phyloP scores from a whole-genome alignment of 2,113 vertebrate species.

The Oceanites oceanicus region DNA sequence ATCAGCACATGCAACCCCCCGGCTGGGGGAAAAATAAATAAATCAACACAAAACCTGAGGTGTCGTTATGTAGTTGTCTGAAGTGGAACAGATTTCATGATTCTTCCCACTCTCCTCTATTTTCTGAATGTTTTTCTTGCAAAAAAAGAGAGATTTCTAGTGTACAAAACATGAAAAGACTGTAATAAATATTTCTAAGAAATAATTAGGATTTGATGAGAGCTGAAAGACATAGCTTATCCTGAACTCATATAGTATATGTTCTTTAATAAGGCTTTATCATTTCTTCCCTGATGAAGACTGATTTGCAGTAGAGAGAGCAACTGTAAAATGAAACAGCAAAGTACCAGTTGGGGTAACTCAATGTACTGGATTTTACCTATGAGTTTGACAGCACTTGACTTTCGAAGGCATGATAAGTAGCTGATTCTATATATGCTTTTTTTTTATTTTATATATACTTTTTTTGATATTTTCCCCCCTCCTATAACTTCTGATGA shows the following conservation, averaged over 20 bases:
- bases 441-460: background rate
- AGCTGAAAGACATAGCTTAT: background rate
- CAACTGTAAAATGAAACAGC: background rate
- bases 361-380: background rate
- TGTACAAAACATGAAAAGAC: background rate
- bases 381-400: fast-evolving
- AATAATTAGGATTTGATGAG: background rate
- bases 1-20: background rate
- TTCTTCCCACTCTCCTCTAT: background rate
- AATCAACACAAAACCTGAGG: background rate
- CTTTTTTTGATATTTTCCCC: background rate
- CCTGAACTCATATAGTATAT: background rate
- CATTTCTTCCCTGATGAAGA: background rate
- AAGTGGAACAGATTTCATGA: background rate
- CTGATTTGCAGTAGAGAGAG: background rate
- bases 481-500: background rate
- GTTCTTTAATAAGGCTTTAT: background rate
- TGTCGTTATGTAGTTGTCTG: fast-evolving
- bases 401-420: background rate
- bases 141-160: background rate
- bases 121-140: background rate
- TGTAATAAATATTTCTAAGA: background rate
- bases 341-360: background rate
- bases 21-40: background rate
- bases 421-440: background rate